These are phyloP conservation scores for Crenichthys baileyi DNA, from an alignment of 2,797 vertebrate species.

Conservation along the genomic window DNA sequence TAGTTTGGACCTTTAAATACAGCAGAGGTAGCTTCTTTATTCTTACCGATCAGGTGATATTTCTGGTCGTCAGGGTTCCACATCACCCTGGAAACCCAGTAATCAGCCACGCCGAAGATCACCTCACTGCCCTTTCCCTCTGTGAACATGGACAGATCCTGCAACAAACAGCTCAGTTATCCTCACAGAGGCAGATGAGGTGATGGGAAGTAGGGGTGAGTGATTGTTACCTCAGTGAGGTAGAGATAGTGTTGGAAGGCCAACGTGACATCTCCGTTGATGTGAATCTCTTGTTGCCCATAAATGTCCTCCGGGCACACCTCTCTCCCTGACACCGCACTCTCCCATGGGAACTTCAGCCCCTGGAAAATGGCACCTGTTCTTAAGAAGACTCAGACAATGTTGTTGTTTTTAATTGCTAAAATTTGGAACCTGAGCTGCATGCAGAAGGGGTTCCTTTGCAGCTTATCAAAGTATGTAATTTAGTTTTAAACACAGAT, in stretches of 20 bases:
- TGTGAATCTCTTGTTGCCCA: conserved; percentile 90
- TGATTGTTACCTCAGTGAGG: conserved; percentile 84
- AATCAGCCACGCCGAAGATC: conserved; percentile 88
- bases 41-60: conserved; percentile 80
- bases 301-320: conserved; percentile 91
- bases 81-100: conserved; percentile 92
- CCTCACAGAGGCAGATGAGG: not conserved
- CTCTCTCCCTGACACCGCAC: conserved; percentile 88
- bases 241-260: conserved; percentile 91
- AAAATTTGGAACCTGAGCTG: conserved; percentile 2
- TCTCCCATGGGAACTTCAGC: conserved; percentile 96
- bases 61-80: conserved; percentile 84
- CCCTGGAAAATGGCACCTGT: conserved; percentile 81
- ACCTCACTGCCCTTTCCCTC: conserved; percentile 86
- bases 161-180: conserved; percentile 41
- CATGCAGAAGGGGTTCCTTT: not conserved
- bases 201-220: not conserved
- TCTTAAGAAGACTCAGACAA: conserved; percentile 19
- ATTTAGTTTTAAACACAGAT: no score
- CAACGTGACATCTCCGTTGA: conserved; percentile 89
- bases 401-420: conserved; percentile 19
- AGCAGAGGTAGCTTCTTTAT: not conserved
- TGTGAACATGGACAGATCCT: conserved; percentile 90
- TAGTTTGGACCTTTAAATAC: not conserved
- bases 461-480: not conserved